A percentile compares a stretch with the other conserved stretches of the same genome.
Evolutionary conservation across 2,113 vertebrate genomes (phyloP).

Genomic region (Cynopterus brachyotis): DNA sequence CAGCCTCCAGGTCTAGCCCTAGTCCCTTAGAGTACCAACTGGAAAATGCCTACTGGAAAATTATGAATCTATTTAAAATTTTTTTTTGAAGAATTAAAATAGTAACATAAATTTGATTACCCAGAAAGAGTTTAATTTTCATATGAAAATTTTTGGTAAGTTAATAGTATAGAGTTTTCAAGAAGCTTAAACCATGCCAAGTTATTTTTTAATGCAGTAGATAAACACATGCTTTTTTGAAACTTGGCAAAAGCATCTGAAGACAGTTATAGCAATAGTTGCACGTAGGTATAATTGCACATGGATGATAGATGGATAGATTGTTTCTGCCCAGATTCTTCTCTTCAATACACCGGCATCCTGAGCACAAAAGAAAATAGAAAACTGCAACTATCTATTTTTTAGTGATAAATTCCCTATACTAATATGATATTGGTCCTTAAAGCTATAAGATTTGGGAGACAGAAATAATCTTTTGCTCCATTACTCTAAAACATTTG

Average conservation of each 20-base stretch:
- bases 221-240: slow-evolving; percentile 56
- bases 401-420: neutral
- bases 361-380: slow-evolving; percentile 42
- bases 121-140: slow-evolving; percentile 51
- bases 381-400: slow-evolving; percentile 2
- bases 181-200: slow-evolving; percentile 57
- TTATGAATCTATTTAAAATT: neutral
- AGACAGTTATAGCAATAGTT: slow-evolving; percentile 31
- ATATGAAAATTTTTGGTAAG: slow-evolving; percentile 61
- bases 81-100: slow-evolving; percentile 68
- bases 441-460: neutral
- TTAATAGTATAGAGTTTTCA: slow-evolving; percentile 52
- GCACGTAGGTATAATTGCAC: slow-evolving; percentile 12
- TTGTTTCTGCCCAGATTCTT: slow-evolving; percentile 35
- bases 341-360: slow-evolving; percentile 10
- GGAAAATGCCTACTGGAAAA: slow-evolving; percentile 4
- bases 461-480: slow-evolving; percentile 19
- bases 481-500: neutral
- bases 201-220: slow-evolving; percentile 21
- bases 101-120: slow-evolving; percentile 61
- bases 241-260: slow-evolving; percentile 57
- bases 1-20: neutral
- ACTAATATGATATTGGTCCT: neutral
- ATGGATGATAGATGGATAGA: slow-evolving; percentile 4
- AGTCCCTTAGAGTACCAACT: neutral